Percentiles rank a stretch among this genome's conserved stretches.
phyloP scores from a whole-genome alignment of 1,140 invertebrate genomes.

The Planococcus citri region DNA sequence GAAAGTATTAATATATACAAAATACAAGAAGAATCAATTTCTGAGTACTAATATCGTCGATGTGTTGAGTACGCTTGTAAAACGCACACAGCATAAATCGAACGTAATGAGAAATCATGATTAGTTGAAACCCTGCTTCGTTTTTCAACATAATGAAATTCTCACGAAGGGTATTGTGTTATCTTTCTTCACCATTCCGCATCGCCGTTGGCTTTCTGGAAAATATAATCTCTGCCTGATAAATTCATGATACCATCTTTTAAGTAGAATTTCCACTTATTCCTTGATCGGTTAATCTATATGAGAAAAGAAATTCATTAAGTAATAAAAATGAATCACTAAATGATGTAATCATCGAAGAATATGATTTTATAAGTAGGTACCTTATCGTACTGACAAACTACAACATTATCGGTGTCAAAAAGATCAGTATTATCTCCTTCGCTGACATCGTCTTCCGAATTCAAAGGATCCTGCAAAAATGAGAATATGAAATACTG shows the following conservation, averaged over 20 bases:
- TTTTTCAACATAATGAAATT: too few relatives aligned
- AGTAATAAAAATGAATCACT: background rate
- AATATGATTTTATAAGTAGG: too few relatives aligned
- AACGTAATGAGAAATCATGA: too few relatives aligned
- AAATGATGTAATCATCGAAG: background rate
- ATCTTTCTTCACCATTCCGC: constrained; percentile 79
- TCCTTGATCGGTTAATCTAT: constrained; percentile 88
- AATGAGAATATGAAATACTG: constrained; percentile 8
- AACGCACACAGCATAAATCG: too few relatives aligned
- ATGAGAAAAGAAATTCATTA: constrained; percentile 32
- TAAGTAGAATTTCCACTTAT: constrained; percentile 98
- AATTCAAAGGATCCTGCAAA: constrained; percentile 77
- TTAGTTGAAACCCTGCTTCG: too few relatives aligned
- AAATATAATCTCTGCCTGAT: constrained; percentile 94
- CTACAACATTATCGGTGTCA: constrained; percentile 96
- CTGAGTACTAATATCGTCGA: background rate
- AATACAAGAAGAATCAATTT: background rate
- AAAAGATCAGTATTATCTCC: constrained; percentile 90
- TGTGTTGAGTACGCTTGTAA: background rate
- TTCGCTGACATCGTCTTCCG: constrained; percentile 92
- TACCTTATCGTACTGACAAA: constrained; percentile 98
- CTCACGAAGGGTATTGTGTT: background rate
- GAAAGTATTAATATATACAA: background rate
- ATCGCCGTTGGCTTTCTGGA: constrained; percentile 97
- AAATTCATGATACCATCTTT: constrained; percentile 99